Percentiles rank a stretch among this genome's conserved stretches.
These are phyloP conservation scores for Gallinago jamesoni DNA, from an alignment of 2,113 vertebrate species.

Conservation along the genomic window DNA sequence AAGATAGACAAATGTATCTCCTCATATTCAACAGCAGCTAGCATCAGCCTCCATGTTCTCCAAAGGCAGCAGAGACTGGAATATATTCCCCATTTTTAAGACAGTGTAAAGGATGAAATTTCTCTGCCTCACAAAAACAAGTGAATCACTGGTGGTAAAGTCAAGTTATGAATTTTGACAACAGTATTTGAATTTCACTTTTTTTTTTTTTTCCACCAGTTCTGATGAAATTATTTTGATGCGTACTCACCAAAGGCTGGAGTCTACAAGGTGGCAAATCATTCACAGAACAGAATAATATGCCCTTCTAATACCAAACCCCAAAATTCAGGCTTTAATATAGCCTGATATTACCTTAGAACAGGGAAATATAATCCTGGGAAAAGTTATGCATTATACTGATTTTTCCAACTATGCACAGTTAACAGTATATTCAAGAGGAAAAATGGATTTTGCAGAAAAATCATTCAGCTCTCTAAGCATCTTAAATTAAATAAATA, in stretches of 20 bases:
- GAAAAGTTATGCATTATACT: background rate
- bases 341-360: background rate
- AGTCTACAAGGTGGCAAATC: background rate
- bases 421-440: background rate
- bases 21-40: background rate
- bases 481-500: background rate
- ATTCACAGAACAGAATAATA: background rate
- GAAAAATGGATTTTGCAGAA: background rate
- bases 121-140: background rate
- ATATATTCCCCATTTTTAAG: background rate
- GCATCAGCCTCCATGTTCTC: background rate
- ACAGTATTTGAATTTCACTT: background rate
- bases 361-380: background rate
- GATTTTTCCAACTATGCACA: background rate
- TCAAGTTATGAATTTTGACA: background rate
- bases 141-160: background rate
- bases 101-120: background rate
- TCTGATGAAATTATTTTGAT: background rate
- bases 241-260: background rate
- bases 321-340: background rate
- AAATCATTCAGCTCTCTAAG: background rate
- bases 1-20: background rate
- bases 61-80: background rate
- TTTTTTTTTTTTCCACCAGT: background rate
- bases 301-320: background rate